Conservation (phyloP, 2,888 invertebrate genomes). For the Drosophila anceps region DNA sequence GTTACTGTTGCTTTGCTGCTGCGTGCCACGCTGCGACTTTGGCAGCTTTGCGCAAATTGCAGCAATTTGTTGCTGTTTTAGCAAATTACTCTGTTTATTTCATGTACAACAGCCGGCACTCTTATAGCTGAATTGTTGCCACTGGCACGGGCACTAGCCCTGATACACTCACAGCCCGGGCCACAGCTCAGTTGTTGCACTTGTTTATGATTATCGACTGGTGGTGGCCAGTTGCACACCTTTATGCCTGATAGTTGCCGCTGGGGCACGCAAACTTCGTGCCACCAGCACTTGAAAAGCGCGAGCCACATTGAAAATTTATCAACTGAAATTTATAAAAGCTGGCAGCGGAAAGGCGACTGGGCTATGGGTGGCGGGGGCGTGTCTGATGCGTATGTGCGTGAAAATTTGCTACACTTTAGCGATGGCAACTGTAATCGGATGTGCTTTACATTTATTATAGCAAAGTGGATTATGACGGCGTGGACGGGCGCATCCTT, state of each 20-base stretch:
- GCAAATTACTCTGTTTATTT: conserved; percentile 82
- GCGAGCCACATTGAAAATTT: conserved; percentile 71
- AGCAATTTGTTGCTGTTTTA: conserved; percentile 82
- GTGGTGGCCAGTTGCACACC: conserved; percentile 52
- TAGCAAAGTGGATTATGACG: conserved; percentile 81
- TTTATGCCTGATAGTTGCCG: conserved; percentile 47
- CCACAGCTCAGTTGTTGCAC: conserved; percentile 47
- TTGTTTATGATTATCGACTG: conserved; percentile 77
- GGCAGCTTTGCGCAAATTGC: conserved; percentile 77
- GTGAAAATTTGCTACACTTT: conserved; percentile 81
- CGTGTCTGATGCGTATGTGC: conserved; percentile 46
- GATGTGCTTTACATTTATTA: conserved; percentile 82
- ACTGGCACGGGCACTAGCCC: not conserved
- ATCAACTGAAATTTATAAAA: conserved; percentile 73
- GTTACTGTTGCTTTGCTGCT: conserved; percentile 36
- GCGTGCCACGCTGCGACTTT: conserved; percentile 62
- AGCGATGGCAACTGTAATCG: conserved; percentile 78
- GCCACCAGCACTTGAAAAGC: conserved; percentile 57
- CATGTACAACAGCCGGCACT: conserved; percentile 49
- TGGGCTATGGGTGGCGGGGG: not conserved
- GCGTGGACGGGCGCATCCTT: conserved; percentile 61
- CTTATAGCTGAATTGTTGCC: conserved; percentile 26
- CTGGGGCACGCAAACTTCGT: conserved; percentile 54
- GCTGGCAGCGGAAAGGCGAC: conserved; percentile 4
- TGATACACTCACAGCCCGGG: conserved; percentile 16